Conservation (phyloP, 2,888 invertebrate species). For the Nebria brevicollis region DNA sequence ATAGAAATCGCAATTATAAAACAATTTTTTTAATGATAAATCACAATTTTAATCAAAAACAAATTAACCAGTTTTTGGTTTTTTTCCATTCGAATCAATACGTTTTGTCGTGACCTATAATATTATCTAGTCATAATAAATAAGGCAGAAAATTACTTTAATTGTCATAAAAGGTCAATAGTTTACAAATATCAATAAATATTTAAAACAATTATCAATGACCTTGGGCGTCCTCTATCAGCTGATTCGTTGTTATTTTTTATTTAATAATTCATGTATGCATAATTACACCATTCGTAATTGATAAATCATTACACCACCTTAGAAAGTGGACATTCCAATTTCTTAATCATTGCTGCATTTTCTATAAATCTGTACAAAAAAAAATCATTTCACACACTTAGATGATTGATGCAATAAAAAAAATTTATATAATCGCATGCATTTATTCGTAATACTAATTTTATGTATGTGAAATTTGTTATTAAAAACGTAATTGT, state of each 20-base stretch:
- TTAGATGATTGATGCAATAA: too few relatives aligned
- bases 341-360: background rate
- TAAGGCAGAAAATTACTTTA: background rate
- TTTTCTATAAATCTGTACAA: too few relatives aligned
- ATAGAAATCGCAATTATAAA: too few relatives aligned
- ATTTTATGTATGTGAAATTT: too few relatives aligned
- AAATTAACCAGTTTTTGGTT: background rate
- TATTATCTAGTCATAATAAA: background rate
- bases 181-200: background rate
- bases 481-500: too few relatives aligned
- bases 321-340: background rate
- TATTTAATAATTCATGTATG: background rate
- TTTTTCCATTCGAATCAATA: background rate
- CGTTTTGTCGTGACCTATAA: background rate
- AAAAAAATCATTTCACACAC: too few relatives aligned
- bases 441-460: too few relatives aligned
- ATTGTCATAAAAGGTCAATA: background rate
- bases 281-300: background rate
- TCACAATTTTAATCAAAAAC: background rate
- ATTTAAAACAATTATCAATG: background rate
- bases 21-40: too few relatives aligned
- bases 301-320: background rate
- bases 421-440: too few relatives aligned
- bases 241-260: background rate
- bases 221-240: background rate